These are phyloP conservation scores for Ophiodon elongatus DNA, from an alignment of 2,113 vertebrate genomes.

Conservation along the genomic window DNA sequence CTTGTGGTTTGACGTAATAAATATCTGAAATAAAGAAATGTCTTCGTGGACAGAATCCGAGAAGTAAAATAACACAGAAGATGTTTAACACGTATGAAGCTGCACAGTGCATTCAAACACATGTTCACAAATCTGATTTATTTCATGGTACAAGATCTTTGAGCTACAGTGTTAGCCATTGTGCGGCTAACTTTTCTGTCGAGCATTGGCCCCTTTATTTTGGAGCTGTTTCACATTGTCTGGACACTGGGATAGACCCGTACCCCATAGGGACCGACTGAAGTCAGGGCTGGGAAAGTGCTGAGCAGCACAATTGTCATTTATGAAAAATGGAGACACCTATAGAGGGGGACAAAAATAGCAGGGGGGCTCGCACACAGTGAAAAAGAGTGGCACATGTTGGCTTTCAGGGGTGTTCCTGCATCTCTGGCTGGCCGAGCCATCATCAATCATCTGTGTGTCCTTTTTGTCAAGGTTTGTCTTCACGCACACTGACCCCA, in stretches of 20 bases:
- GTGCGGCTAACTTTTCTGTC: constrained; percentile 9
- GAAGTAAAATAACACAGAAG: neutral
- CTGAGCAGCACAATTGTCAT: constrained; percentile 72
- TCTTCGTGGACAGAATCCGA: neutral
- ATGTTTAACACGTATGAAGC: neutral
- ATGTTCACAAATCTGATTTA: too few species aligned
- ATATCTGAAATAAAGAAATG: neutral
- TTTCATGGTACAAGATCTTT: neutral
- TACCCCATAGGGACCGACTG: constrained; percentile 32
- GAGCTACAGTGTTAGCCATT: neutral
- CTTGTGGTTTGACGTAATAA: neutral
- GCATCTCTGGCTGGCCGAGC: constrained; percentile 49
- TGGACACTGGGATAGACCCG: constrained; percentile 42
- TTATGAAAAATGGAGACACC: constrained; percentile 80
- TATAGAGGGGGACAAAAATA: constrained; percentile 67
- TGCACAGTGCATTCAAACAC: neutral
- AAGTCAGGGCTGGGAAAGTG: constrained; percentile 74
- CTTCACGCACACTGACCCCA: constrained; percentile 79
- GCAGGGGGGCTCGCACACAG: constrained; percentile 50
- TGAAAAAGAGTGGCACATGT: constrained; percentile 64
- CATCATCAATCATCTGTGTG: constrained; percentile 82
- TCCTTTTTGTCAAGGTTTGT: constrained; percentile 80
- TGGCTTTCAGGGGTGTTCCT: constrained; percentile 75
- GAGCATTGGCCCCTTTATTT: constrained; percentile 35
- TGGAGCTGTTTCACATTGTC: constrained; percentile 31